These are phyloP conservation scores for Cynopterus brachyotis DNA, from an alignment of 2,113 vertebrate genomes.

Conservation along the genomic window DNA sequence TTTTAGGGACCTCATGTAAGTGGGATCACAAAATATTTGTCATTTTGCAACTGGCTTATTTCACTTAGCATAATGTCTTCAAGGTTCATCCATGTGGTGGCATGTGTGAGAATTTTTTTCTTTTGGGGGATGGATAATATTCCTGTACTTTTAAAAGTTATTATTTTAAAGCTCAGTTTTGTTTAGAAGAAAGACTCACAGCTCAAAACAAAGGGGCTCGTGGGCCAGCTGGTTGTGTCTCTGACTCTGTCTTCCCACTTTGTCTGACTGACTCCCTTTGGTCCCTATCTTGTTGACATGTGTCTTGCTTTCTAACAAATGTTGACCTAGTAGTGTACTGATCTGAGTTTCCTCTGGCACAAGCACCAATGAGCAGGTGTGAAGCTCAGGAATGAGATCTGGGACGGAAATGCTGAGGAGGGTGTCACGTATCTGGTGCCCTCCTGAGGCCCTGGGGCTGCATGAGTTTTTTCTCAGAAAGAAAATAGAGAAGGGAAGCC, in stretches of 20 bases:
- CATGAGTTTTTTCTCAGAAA: neutral
- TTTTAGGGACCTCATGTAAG: neutral
- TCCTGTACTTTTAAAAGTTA: neutral
- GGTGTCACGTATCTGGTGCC: neutral
- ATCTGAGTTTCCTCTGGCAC: neutral
- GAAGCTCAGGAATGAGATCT: neutral
- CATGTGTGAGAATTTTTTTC: neutral
- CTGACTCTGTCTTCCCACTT: neutral
- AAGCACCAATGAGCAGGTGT: neutral
- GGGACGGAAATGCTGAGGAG: neutral
- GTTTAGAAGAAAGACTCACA: neutral
- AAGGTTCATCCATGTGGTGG: fast-evolving
- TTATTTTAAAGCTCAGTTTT: neutral
- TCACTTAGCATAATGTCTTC: fast-evolving
- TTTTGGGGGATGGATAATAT: neutral
- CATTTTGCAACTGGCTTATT: too few species aligned
- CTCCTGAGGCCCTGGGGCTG: too few species aligned
- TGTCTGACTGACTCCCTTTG: neutral
- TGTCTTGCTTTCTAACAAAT: neutral
- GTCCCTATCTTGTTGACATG: neutral
- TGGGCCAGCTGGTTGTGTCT: neutral
- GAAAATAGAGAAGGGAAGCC: neutral
- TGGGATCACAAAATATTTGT: fast-evolving
- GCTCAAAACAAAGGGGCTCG: neutral
- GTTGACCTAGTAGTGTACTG: neutral